Percentiles rank a stretch among this genome's conserved stretches.
These are phyloP conservation scores for Marasmarcha lunaedactyla DNA, from an alignment of 2,888 invertebrate genomes.

Conservation along the genomic window DNA sequence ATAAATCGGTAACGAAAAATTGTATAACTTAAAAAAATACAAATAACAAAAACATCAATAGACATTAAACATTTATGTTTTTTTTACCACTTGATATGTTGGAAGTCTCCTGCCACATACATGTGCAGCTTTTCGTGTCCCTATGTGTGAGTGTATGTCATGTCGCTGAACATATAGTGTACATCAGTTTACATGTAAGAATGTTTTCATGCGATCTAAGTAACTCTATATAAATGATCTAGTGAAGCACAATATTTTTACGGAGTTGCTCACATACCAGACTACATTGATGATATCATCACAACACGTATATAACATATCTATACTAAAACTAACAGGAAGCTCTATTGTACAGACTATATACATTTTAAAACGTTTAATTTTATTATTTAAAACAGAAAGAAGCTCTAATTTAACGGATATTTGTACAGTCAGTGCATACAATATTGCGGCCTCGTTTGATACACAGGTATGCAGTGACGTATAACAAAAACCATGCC, in stretches of 20 bases:
- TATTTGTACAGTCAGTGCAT: constrained; percentile 8
- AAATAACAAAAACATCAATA: constrained; percentile 24
- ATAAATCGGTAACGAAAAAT: constrained; percentile 13
- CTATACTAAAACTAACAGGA: constrained; percentile 14
- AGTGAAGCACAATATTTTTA: constrained; percentile 47
- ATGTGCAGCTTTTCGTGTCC: constrained; percentile 10
- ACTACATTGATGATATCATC: constrained; percentile 25
- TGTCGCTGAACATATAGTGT: constrained; percentile 9
- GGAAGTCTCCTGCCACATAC: constrained; percentile 4
- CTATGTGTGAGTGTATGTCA: constrained; percentile 31
- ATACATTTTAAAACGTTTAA: constrained; percentile 32
- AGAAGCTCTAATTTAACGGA: not conserved
- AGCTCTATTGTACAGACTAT: constrained; percentile 30
- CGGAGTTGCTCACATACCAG: constrained; percentile 67
- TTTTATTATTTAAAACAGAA: too few relatives aligned
- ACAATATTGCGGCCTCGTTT: constrained; percentile 2
- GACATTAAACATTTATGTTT: constrained; percentile 39
- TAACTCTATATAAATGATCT: constrained; percentile 24
- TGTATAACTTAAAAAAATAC: constrained; percentile 20
- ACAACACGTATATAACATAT: constrained; percentile 21
- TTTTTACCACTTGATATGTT: constrained; percentile 16
- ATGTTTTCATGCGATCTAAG: constrained; percentile 38
- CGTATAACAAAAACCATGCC: constrained; percentile 1
- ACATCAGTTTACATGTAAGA: constrained; percentile 2
- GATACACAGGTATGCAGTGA: constrained; percentile 3